Evolutionary conservation across 2,888 invertebrate species (phyloP).

Genomic region (Aphodius granarius): DNA sequence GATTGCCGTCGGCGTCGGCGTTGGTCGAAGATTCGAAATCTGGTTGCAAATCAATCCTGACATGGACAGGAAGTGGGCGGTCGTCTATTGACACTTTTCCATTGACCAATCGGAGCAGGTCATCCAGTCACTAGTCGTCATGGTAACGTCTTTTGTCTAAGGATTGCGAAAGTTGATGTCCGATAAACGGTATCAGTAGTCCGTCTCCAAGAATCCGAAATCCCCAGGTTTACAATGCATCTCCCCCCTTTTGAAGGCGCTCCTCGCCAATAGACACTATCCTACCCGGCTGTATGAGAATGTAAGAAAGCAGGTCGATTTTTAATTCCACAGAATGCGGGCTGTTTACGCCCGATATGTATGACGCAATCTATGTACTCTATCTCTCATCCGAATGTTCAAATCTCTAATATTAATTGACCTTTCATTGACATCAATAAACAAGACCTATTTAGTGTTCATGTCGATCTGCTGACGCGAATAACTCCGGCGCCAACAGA

Average conservation of each 20-base stretch:
- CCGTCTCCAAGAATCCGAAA: not conserved
- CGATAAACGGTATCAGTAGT: constrained; percentile 20
- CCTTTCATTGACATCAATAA: constrained; percentile 54
- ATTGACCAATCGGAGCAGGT: constrained; percentile 43
- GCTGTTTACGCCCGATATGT: not conserved
- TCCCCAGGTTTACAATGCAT: not conserved
- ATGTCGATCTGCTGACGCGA: not conserved
- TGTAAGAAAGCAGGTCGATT: not conserved
- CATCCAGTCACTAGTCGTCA: constrained; percentile 40
- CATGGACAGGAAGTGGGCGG: constrained; percentile 37
- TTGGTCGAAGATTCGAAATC: not conserved
- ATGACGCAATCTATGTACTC: constrained; percentile 3
- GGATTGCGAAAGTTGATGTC: constrained; percentile 36
- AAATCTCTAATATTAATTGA: constrained; percentile 52
- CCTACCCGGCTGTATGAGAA: too few species aligned
- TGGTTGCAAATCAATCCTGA: constrained; percentile 33
- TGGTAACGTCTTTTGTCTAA: constrained; percentile 42
- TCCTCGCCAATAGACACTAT: too few species aligned
- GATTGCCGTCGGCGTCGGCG: not conserved
- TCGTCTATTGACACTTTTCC: constrained; percentile 43
- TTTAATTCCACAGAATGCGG: not conserved
- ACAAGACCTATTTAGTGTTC: constrained; percentile 40
- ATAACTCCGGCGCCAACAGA: not conserved
- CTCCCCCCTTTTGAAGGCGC: too few species aligned
- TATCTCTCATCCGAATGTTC: constrained; percentile 20